Evolutionary conservation across 2,888 invertebrate species (phyloP).

Genomic region (Miltochrista miniata): DNA sequence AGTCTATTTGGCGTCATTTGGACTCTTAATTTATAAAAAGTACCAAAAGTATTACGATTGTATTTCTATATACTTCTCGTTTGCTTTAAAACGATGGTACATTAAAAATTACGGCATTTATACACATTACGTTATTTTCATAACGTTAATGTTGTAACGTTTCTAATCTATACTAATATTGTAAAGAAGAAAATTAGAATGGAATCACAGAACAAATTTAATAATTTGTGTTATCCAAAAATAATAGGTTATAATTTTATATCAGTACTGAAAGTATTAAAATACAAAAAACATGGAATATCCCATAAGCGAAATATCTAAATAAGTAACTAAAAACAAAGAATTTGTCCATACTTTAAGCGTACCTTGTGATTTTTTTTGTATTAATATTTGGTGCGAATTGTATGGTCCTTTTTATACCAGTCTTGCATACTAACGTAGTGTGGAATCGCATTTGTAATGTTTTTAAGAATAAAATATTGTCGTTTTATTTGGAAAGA

Average conservation of each 20-base stretch:
- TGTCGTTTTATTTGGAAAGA: constrained; percentile 34
- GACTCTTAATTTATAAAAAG: no score
- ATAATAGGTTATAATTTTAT: no score
- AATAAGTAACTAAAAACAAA: background rate
- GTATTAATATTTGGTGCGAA: constrained; percentile 32
- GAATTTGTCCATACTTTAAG: constrained; percentile 24
- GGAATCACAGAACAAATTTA: no score
- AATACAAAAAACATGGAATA: no score
- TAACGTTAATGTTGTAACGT: no score
- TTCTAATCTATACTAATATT: no score
- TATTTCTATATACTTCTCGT: background rate
- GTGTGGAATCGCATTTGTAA: constrained; percentile 51
- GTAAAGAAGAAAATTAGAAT: no score
- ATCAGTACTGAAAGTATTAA: no score
- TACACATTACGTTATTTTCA: no score
- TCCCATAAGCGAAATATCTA: background rate
- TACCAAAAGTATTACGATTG: no score
- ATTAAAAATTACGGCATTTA: background rate
- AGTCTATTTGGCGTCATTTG: no score
- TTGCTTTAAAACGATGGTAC: background rate
- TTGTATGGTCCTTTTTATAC: constrained; percentile 36
- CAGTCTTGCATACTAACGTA: constrained; percentile 39
- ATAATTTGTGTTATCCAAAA: no score
- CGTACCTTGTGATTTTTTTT: constrained; percentile 40
- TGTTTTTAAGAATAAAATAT: constrained; percentile 27